Percentiles rank a stretch among this genome's conserved stretches.
Evolutionary conservation across 2,113 vertebrate species (phyloP).

Genomic region (Xerus inauris): DNA sequence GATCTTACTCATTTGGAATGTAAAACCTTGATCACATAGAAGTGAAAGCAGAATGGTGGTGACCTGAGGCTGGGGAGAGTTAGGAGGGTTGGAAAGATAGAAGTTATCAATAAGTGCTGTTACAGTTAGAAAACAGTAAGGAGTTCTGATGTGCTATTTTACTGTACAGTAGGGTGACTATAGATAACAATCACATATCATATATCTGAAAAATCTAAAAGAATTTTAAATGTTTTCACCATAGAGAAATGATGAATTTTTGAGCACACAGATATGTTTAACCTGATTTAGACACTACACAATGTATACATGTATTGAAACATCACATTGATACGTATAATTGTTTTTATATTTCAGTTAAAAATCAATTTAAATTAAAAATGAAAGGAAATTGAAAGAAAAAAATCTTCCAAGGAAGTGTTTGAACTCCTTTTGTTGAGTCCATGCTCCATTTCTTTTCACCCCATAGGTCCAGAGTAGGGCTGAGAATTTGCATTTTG

Average conservation of each 20-base stretch:
- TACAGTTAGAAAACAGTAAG: background rate
- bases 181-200: background rate
- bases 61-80: background rate
- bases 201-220: background rate
- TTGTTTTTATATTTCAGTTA: background rate
- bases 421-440: background rate
- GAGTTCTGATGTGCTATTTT: background rate
- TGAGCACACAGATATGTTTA: background rate
- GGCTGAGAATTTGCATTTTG: background rate
- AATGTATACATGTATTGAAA: background rate
- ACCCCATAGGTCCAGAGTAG: background rate
- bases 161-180: background rate
- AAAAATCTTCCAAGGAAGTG: background rate
- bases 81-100: accelerated
- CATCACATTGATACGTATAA: too few relatives aligned
- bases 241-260: background rate
- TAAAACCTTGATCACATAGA: background rate
- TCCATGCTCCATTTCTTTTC: background rate
- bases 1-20: background rate
- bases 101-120: background rate
- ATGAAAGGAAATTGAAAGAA: background rate
- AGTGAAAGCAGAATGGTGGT: background rate
- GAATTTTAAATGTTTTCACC: background rate
- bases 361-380: background rate
- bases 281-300: background rate